phyloP scores from a whole-genome alignment of 2,888 invertebrate genomes.

The Corbicula japonica region DNA sequence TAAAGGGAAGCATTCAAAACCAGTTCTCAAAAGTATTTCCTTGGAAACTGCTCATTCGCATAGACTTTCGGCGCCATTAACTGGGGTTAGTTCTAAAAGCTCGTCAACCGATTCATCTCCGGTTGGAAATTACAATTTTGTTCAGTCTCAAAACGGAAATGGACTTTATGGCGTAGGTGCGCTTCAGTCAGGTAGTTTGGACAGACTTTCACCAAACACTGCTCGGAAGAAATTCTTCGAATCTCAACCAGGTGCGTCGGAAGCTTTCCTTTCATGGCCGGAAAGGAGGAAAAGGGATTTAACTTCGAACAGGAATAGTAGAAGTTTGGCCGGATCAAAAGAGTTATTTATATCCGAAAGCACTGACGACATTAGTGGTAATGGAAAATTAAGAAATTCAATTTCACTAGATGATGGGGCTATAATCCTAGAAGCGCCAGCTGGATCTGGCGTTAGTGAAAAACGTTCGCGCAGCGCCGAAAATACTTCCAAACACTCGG shows the following conservation, averaged over 20 bases:
- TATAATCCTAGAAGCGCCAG: slow-evolving; percentile 20
- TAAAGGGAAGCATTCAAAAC: slow-evolving; percentile 50
- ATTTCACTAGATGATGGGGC: slow-evolving; percentile 65
- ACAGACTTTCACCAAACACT: slow-evolving; percentile 74
- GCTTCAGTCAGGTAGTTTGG: slow-evolving; percentile 62
- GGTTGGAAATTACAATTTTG: slow-evolving; percentile 32
- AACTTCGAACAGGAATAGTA: slow-evolving; percentile 49
- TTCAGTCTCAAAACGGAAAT: slow-evolving; percentile 29
- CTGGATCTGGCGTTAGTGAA: background rate
- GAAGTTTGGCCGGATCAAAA: slow-evolving; percentile 56
- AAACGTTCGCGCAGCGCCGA: slow-evolving; percentile 68
- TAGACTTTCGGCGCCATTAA: slow-evolving; percentile 51
- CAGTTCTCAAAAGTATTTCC: slow-evolving; percentile 74
- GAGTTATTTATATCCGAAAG: slow-evolving; percentile 48
- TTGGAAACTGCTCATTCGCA: slow-evolving; percentile 69
- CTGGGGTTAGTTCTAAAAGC: slow-evolving; percentile 41
- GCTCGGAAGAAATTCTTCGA: slow-evolving; percentile 80
- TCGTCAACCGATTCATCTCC: slow-evolving; percentile 62
- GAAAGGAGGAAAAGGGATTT: slow-evolving; percentile 61
- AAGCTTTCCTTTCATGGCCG: slow-evolving; percentile 73
- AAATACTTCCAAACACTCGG: slow-evolving; percentile 70
- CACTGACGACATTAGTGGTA: slow-evolving; percentile 32
- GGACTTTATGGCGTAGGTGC: slow-evolving; percentile 39
- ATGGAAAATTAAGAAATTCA: slow-evolving; percentile 53
- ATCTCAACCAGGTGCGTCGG: slow-evolving; percentile 38